Evolutionary conservation across 1,140 invertebrate species (phyloP).

Genomic region (Drosophila nasuta): DNA sequence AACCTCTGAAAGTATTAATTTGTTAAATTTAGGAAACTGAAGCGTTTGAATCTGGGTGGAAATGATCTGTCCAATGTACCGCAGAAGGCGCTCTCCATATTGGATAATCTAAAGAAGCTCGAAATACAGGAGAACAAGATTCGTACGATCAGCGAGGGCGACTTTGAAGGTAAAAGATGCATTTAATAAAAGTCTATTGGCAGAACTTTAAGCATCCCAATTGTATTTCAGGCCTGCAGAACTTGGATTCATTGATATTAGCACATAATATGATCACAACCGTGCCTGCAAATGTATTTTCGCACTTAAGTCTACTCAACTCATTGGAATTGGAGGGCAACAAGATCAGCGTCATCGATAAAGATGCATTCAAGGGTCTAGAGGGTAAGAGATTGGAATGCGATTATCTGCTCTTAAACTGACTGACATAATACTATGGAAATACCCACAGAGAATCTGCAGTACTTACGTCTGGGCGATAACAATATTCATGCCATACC

Average conservation of each 20-base stretch:
- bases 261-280: constrained; percentile 93
- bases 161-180: constrained; percentile 90
- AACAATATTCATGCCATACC: constrained; percentile 94
- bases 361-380: constrained; percentile 92
- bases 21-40: constrained; percentile 89
- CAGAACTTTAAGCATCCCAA: background rate
- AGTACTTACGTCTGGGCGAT: constrained; percentile 94
- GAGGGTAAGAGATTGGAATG: constrained; percentile 88
- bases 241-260: constrained; percentile 92
- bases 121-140: constrained; percentile 95
- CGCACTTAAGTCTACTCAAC: constrained; percentile 91
- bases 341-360: constrained; percentile 91
- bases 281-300: constrained; percentile 92
- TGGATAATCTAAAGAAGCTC: constrained; percentile 92
- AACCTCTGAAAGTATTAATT: background rate
- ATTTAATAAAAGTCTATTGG: background rate
- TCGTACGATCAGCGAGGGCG: constrained; percentile 90
- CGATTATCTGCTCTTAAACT: background rate
- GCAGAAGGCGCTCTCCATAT: constrained; percentile 90
- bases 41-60: constrained; percentile 93
- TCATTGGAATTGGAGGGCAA: constrained; percentile 95
- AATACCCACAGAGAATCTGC: constrained; percentile 90
- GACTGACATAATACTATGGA: background rate
- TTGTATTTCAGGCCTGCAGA: constrained; percentile 88
- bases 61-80: constrained; percentile 92